Conservation (phyloP, 2,888 invertebrate species). For the Trissoscelio sp. region DNA sequence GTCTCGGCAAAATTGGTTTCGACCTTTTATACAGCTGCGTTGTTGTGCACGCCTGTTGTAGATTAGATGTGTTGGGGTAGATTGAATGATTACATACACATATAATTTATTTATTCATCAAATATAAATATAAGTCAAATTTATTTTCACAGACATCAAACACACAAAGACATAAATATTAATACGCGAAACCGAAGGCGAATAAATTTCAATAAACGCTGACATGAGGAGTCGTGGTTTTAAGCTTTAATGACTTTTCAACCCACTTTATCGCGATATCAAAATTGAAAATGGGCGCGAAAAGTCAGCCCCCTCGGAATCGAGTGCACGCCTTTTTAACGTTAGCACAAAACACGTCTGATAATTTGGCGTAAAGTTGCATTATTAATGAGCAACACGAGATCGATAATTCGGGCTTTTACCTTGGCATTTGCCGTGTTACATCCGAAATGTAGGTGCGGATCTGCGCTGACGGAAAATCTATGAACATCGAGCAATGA, state of each 20-base stretch:
- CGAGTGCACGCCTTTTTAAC: slow-evolving; percentile 16
- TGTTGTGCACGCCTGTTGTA: slow-evolving; percentile 39
- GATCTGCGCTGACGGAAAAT: slow-evolving; percentile 40
- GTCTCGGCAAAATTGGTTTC: slow-evolving; percentile 42
- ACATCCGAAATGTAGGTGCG: slow-evolving; percentile 33
- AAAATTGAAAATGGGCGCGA: slow-evolving; percentile 1
- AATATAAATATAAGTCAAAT: no score
- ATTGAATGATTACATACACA: no score
- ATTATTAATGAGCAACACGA: slow-evolving; percentile 51
- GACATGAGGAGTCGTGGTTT: not conserved
- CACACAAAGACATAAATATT: slow-evolving; percentile 45
- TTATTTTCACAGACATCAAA: not conserved
- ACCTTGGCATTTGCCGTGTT: slow-evolving; percentile 47
- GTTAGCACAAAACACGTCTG: slow-evolving; percentile 6
- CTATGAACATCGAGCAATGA: slow-evolving; percentile 37
- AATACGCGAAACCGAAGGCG: slow-evolving; percentile 19
- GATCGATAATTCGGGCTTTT: slow-evolving; percentile 44
- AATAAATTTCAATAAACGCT: slow-evolving; percentile 44
- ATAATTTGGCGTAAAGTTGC: slow-evolving; percentile 36
- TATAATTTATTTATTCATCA: no score
- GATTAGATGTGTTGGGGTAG: slow-evolving; percentile 27
- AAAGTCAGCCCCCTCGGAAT: not conserved
- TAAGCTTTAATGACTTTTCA: slow-evolving; percentile 37
- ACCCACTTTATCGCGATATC: not conserved
- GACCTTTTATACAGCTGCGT: slow-evolving; percentile 31